phyloP scores from a whole-genome alignment of 2,888 invertebrate genomes.

The Ochropleura leucogaster region DNA sequence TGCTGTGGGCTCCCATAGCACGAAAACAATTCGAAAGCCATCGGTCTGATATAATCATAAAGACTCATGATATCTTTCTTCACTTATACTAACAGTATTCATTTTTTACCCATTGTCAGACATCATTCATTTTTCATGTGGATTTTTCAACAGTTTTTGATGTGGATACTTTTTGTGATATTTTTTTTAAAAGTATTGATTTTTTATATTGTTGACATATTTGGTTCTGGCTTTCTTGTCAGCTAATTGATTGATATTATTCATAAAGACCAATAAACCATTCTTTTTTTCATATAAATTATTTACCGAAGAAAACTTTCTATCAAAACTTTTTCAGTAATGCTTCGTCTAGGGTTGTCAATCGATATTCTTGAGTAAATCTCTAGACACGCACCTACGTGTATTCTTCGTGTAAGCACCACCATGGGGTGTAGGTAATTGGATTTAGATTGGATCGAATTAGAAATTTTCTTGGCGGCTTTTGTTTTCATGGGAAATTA shows the following conservation, averaged over 20 bases:
- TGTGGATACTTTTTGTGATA: background rate
- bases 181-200: too few species aligned
- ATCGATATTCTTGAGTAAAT: conserved; percentile 62
- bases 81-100: background rate
- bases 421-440: conserved; percentile 84
- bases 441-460: conserved; percentile 89
- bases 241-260: background rate
- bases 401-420: conserved; percentile 76
- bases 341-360: conserved; percentile 9
- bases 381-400: conserved; percentile 64
- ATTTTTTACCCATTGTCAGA: background rate
- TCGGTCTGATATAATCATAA: background rate
- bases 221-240: background rate
- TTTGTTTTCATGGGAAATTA: conserved; percentile 86
- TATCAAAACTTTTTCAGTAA: background rate
- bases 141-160: background rate
- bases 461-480: conserved; percentile 84
- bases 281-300: background rate
- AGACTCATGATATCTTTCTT: background rate
- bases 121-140: background rate
- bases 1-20: too few species aligned
- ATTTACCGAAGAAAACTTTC: background rate
- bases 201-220: too few species aligned
- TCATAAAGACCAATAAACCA: background rate
- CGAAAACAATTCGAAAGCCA: background rate